Conservation (phyloP, 1,140 invertebrate genomes). For the Adoxophyes honmai region DNA sequence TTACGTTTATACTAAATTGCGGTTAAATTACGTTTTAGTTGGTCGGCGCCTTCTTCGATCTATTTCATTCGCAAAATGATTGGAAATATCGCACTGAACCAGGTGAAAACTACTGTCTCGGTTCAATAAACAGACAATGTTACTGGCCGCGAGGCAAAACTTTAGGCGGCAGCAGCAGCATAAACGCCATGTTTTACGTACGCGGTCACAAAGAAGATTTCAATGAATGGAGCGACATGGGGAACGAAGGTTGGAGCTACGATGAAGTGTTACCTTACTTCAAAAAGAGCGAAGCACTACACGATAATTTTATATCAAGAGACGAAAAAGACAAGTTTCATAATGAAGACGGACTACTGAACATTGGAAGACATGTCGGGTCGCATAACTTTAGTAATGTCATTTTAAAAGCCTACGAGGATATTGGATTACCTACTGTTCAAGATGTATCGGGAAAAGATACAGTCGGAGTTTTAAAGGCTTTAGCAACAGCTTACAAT, state of each 20-base stretch:
- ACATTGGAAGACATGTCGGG: slow-evolving; percentile 1
- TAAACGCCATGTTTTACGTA: slow-evolving; percentile 88
- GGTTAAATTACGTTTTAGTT: neutral
- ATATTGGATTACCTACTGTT: neutral
- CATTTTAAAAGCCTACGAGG: slow-evolving; percentile 12
- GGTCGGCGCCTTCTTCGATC: neutral
- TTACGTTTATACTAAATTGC: too few relatives aligned
- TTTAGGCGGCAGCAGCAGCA: slow-evolving; percentile 82
- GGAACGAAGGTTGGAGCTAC: slow-evolving; percentile 86
- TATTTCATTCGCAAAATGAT: slow-evolving; percentile 55
- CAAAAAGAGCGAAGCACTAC: slow-evolving; percentile 11
- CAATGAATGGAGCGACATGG: slow-evolving; percentile 79
- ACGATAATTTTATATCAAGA: neutral
- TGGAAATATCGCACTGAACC: slow-evolving; percentile 80
- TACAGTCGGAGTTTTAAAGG: neutral
- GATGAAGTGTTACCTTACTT: slow-evolving; percentile 74
- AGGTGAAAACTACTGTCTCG: slow-evolving; percentile 72
- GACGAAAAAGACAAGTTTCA: neutral
- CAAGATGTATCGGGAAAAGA: neutral
- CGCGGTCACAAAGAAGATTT: slow-evolving; percentile 84
- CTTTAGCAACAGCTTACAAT: neutral
- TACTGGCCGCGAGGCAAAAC: slow-evolving; percentile 70
- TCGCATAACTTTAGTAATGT: neutral
- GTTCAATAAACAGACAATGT: slow-evolving; percentile 56
- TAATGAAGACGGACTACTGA: neutral